Percentiles rank a stretch among this genome's conserved stretches.
Evolutionary conservation across 2,888 invertebrate species (phyloP).

Genomic region (Flexamia atlantica): DNA sequence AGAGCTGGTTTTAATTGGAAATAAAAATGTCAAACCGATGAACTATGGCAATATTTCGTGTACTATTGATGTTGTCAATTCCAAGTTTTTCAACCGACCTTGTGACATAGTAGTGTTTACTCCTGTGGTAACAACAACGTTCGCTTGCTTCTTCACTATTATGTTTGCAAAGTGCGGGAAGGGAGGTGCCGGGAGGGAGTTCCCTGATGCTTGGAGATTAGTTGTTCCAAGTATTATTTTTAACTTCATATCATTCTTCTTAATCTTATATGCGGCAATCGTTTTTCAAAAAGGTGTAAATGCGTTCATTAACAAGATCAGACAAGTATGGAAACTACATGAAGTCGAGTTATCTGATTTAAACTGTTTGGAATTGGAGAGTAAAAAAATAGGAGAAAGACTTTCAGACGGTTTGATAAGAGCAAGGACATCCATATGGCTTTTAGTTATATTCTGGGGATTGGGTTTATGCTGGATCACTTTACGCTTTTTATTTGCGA

Average conservation of each 20-base stretch:
- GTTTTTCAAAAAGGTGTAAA: constrained; percentile 1
- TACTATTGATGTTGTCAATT: background rate
- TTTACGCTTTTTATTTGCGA: constrained; percentile 19
- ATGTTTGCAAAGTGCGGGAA: constrained; percentile 37
- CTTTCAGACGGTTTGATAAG: background rate
- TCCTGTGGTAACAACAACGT: background rate
- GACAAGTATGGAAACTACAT: background rate
- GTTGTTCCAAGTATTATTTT: constrained; percentile 9
- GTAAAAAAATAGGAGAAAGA: constrained; percentile 10
- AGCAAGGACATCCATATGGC: background rate
- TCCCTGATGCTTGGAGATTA: constrained; percentile 28
- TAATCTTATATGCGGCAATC: background rate
- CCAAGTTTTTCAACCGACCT: background rate
- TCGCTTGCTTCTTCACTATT: constrained; percentile 12
- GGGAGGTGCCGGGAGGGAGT: constrained; percentile 13
- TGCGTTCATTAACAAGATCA: background rate
- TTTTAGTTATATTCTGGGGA: constrained; percentile 18
- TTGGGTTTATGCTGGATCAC: constrained; percentile 31
- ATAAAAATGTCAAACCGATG: background rate
- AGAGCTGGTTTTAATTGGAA: background rate
- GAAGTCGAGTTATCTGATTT: background rate
- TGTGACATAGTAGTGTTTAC: constrained; percentile 10
- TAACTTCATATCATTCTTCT: constrained; percentile 5
- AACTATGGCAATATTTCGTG: background rate
- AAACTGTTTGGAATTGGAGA: background rate